A percentile compares a stretch with the other conserved stretches of the same genome.
Conservation (phyloP, 2,888 invertebrate species). For the Drosophila rubida region DNA sequence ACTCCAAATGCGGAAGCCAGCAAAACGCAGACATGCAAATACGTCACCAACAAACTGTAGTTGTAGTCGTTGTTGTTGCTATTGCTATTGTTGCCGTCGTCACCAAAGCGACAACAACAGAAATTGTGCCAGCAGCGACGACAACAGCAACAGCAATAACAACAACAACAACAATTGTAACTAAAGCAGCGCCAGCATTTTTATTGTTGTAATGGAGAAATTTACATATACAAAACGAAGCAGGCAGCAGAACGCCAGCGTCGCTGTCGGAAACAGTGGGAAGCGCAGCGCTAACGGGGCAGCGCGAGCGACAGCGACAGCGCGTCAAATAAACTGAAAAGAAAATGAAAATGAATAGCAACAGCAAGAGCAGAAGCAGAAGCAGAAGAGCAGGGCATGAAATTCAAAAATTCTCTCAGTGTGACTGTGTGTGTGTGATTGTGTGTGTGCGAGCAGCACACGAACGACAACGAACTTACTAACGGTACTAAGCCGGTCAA, state of each 20-base stretch:
- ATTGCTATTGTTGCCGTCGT: constrained; percentile 53
- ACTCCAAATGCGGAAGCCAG: constrained; percentile 74
- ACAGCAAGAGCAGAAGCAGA: constrained; percentile 28
- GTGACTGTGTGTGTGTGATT: background rate
- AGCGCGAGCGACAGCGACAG: constrained; percentile 26
- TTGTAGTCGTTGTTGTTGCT: constrained; percentile 29
- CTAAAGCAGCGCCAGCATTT: constrained; percentile 62
- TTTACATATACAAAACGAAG: constrained; percentile 64
- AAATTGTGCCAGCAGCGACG: constrained; percentile 79
- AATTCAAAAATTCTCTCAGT: constrained; percentile 71
- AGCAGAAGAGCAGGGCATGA: constrained; percentile 26
- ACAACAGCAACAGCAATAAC: constrained; percentile 13
- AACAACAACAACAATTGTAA: constrained; percentile 43
- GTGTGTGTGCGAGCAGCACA: constrained; percentile 17
- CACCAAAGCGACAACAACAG: constrained; percentile 65
- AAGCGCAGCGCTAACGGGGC: constrained; percentile 29
- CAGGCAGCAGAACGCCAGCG: constrained; percentile 37
- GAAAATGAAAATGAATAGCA: constrained; percentile 79
- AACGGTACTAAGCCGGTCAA: constrained; percentile 81
- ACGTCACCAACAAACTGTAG: constrained; percentile 65
- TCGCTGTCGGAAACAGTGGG: constrained; percentile 39
- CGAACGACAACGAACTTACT: constrained; percentile 77
- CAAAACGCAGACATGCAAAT: constrained; percentile 68
- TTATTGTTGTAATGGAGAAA: constrained; percentile 66
- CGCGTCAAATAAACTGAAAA: constrained; percentile 67